phyloP scores from a whole-genome alignment of 2,797 vertebrate species.

The Xyrichtys novacula region DNA sequence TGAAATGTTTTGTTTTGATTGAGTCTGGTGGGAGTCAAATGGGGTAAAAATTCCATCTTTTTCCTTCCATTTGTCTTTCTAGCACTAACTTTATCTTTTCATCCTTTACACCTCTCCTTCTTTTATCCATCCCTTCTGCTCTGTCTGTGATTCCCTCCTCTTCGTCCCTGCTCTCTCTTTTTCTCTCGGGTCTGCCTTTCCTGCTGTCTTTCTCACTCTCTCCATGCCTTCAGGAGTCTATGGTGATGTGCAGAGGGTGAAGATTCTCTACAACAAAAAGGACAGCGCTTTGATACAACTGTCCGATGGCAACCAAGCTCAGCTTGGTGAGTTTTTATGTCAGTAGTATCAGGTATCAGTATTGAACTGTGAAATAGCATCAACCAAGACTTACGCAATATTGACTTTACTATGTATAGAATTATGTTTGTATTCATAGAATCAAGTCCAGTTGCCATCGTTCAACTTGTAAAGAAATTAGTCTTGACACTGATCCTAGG shows the following conservation, averaged over 20 bases:
- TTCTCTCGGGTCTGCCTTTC: slow-evolving; percentile 80
- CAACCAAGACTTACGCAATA: too few species aligned
- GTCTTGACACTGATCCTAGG: too few species aligned
- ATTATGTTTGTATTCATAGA: too few species aligned
- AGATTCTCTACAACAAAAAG: slow-evolving; percentile 99
- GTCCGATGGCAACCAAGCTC: slow-evolving; percentile 96
- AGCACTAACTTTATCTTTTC: slow-evolving; percentile 86
- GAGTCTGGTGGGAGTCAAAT: slow-evolving; percentile 65
- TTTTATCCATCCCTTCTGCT: slow-evolving; percentile 81
- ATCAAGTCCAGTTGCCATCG: too few species aligned
- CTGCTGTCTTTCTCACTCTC: neutral
- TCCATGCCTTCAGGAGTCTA: slow-evolving; percentile 90
- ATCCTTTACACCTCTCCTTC: slow-evolving; percentile 79
- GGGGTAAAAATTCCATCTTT: slow-evolving; percentile 84
- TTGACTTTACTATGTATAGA: too few species aligned
- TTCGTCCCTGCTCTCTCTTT: slow-evolving; percentile 43
- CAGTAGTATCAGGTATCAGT: too few species aligned
- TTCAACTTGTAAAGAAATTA: too few species aligned
- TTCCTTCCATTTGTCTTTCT: slow-evolving; percentile 88
- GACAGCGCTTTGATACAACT: slow-evolving; percentile 99
- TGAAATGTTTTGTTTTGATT: slow-evolving; percentile 24
- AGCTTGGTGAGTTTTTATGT: slow-evolving; percentile 98
- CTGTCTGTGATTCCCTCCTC: slow-evolving; percentile 75
- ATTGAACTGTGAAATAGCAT: too few species aligned
- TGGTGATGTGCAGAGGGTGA: slow-evolving; percentile 97